Base-by-base conservation (phyloP, 35 echinoderm and acorn worm species). In the Strongylocentrotus purpuratus region DNA sequence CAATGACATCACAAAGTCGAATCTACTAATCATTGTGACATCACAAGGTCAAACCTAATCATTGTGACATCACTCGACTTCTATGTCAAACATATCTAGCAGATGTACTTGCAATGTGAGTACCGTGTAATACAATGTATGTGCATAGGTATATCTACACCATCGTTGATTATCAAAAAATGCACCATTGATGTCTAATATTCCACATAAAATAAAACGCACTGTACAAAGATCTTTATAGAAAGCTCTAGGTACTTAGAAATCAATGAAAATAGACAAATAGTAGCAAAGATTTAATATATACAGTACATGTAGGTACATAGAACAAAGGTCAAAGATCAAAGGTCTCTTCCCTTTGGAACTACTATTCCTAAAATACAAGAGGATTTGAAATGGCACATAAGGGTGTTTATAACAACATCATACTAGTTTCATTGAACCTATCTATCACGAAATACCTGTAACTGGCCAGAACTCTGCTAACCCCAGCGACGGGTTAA, bases 211-310 rank as follows among this genome's bases (percentile, higher is more conserved):
- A 78, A 78, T 78, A n/a, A 78, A 78, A 78, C 20, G 65, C 65
- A 78, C 65, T 78, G 65, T 78, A 78, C 65, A 78, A n/a, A 78
- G 65, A 55, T 78, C 65, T 78, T 78, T n/a, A 28, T 78, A 78
- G 65, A 78, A 78, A 78, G 65, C 65, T 78, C 65, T 78, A 78
- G 65, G 65, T 78, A 78, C 65, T 78, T 78, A 28, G n/a, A 78
- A 78, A 78, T 78, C 22, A 78, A 78, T 78, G 65, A 78, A 78
- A 78, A 78, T 78, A 78, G 65, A 78, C 65, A 78, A 78, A 78
- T 7, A 78, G 65, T 78, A 28, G 65, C 65, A 78, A 78, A n/a
- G 65, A 78, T 78, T 22, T 22, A 78, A n/a, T 78, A 78, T 78
- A 28, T 78, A 78, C 65, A 78, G 2, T 78, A 78, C 65, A 5